Conservation (phyloP, 2,797 vertebrate species). For the Coregonus ussuriensis region DNA sequence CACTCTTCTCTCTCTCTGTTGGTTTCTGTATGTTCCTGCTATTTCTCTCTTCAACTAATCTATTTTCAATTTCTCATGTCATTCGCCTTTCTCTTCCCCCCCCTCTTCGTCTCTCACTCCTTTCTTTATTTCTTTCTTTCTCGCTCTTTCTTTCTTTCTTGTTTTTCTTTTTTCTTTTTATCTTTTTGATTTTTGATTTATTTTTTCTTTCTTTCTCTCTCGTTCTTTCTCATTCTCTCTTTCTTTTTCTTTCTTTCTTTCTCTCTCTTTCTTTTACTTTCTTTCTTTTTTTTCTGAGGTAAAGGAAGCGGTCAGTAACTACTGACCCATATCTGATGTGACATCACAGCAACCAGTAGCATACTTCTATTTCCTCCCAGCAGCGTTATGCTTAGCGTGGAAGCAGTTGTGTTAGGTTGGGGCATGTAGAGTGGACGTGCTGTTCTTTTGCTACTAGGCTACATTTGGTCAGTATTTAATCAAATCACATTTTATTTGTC, state of each 20-base stretch:
- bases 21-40: not conserved
- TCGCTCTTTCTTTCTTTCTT: not conserved
- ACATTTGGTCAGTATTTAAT: not conserved
- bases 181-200: not conserved
- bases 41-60: not conserved
- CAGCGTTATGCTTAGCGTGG: no score
- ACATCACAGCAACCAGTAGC: no score
- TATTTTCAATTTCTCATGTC: not conserved
- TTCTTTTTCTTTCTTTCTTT: conserved; percentile 22
- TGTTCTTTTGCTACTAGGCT: no score
- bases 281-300: not conserved
- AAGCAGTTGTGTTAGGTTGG: no score
- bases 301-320: not conserved
- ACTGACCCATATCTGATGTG: no score
- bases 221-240: conserved; percentile 26
- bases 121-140: no score
- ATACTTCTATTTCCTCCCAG: no score
- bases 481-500: no score
- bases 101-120: not conserved
- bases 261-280: not conserved
- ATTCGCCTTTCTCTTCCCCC: not conserved
- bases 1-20: not conserved
- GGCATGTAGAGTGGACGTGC: no score
- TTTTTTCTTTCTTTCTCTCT: conserved; percentile 18
- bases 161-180: not conserved